Percentiles rank a stretch among this genome's conserved stretches.
phyloP scores from a whole-genome alignment of 2,113 vertebrate species.

The Syrmaticus mikado region DNA sequence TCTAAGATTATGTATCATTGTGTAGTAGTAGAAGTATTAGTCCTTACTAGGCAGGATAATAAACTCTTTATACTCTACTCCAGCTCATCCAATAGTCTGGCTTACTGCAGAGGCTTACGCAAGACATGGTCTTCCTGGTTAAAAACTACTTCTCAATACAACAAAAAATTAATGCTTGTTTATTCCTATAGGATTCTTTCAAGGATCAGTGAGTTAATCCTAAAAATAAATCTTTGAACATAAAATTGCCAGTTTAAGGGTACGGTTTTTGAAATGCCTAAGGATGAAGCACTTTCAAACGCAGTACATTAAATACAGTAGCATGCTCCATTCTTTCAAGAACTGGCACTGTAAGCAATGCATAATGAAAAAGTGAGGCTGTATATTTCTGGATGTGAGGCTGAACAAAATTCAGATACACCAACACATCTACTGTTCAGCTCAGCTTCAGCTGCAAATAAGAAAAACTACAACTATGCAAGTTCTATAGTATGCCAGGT shows the following conservation, averaged over 20 bases:
- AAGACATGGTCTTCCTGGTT: neutral
- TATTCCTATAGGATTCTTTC: neutral
- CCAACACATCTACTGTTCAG: neutral
- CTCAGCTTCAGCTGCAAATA: neutral
- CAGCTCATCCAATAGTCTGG: neutral
- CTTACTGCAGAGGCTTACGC: neutral
- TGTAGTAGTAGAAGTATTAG: neutral
- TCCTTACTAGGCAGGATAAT: neutral
- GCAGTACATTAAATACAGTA: neutral
- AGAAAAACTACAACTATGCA: neutral
- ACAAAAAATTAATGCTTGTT: constrained; percentile 3
- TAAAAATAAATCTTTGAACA: neutral
- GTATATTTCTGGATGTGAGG: neutral
- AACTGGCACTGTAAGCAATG: neutral
- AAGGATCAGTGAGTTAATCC: neutral
- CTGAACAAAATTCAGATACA: neutral
- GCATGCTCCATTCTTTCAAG: neutral
- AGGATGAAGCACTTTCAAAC: neutral
- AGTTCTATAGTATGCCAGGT: neutral
- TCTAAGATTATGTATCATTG: neutral
- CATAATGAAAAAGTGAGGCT: neutral
- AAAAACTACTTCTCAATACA: neutral
- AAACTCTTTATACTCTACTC: neutral
- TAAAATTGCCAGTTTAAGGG: neutral
- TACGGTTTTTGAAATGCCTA: neutral